Conservation (phyloP, 1,140 invertebrate species). For the Drosophila quadrilineata region DNA sequence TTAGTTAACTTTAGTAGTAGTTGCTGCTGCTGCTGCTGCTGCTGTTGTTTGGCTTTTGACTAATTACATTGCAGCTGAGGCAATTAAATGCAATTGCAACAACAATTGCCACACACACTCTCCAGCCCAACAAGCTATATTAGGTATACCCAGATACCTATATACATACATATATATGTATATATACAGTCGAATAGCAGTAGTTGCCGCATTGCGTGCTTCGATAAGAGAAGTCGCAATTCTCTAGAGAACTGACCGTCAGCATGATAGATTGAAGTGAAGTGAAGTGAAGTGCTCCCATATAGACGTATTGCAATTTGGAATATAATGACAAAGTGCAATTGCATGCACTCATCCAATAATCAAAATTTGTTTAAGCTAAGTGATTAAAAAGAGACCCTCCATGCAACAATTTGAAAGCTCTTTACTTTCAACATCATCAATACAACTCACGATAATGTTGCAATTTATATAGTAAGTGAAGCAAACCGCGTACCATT, state of each 20-base stretch:
- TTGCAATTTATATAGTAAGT: no score
- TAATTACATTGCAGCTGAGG: slow-evolving; percentile 60
- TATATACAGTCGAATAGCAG: no score
- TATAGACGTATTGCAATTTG: slow-evolving; percentile 46
- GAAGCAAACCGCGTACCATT: no score
- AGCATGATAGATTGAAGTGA: slow-evolving; percentile 39
- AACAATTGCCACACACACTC: no score
- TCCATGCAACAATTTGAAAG: background rate
- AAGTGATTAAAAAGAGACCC: slow-evolving; percentile 4
- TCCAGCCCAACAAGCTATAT: no score
- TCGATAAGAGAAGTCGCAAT: background rate
- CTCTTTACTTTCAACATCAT: background rate
- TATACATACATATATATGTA: no score
- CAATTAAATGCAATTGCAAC: slow-evolving; percentile 71
- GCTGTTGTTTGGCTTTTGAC: slow-evolving; percentile 48
- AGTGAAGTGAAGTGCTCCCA: slow-evolving; percentile 49
- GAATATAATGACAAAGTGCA: slow-evolving; percentile 39
- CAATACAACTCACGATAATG: no score
- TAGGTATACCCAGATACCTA: background rate
- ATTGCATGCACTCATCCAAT: background rate
- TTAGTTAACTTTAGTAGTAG: slow-evolving; percentile 25
- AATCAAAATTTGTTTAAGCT: slow-evolving; percentile 20
- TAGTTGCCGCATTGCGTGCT: slow-evolving; percentile 23
- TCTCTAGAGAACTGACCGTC: slow-evolving; percentile 37
- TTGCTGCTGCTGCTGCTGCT: slow-evolving; percentile 9